Evolutionary conservation across 2,888 invertebrate species (phyloP).

Genomic region (Callinectes sapidus): DNA sequence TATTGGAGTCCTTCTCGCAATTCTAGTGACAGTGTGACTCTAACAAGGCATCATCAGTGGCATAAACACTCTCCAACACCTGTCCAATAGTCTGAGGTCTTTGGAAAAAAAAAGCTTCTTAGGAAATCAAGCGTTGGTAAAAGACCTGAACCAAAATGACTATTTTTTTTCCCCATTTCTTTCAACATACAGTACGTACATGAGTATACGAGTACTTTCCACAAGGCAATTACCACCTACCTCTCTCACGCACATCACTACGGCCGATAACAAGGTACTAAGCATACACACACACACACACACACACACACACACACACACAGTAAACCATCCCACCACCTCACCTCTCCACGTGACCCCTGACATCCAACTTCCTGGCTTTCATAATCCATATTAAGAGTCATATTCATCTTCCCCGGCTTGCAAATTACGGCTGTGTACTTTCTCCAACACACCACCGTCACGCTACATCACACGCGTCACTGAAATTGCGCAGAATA

Average conservation of each 20-base stretch:
- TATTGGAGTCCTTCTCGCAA: too few species aligned
- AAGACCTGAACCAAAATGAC: too few species aligned
- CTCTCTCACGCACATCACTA: neutral
- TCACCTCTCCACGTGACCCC: neutral
- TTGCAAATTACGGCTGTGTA: slow-evolving; percentile 17
- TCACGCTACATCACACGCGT: slow-evolving; percentile 24
- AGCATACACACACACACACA: slow-evolving; percentile 30
- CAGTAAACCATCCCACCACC: neutral
- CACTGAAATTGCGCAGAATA: slow-evolving; percentile 31
- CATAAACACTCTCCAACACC: neutral
- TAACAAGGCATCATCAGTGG: too few species aligned
- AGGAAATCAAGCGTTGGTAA: too few species aligned
- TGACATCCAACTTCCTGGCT: neutral
- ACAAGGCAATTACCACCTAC: too few species aligned
- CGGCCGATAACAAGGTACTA: neutral
- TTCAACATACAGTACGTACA: too few species aligned
- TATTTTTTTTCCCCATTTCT: too few species aligned
- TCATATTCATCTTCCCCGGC: neutral
- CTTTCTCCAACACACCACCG: slow-evolving; percentile 9
- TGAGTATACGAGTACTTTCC: too few species aligned
- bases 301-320: slow-evolving; percentile 36
- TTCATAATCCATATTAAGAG: slow-evolving; percentile 17
- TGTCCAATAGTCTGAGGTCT: too few species aligned
- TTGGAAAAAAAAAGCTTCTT: too few species aligned
- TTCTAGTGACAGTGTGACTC: too few species aligned